A percentile compares a stretch with the other conserved stretches of the same genome.
These are phyloP conservation scores for Scolopax mira DNA, from an alignment of 2,113 vertebrate species.

Conservation along the genomic window DNA sequence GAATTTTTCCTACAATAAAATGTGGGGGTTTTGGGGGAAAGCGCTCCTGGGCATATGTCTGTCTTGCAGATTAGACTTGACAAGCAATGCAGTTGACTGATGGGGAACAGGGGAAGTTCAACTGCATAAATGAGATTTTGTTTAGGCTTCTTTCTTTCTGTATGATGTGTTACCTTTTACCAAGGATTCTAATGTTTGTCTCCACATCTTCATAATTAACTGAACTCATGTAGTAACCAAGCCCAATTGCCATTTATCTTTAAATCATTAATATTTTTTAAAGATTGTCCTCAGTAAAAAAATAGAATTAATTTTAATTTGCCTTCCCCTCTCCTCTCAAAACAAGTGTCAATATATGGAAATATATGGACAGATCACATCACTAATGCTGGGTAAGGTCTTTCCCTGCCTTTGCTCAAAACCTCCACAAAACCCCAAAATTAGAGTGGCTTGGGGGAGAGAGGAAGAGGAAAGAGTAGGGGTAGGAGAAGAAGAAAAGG, in stretches of 20 bases:
- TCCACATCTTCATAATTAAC: background rate
- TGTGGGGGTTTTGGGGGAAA: background rate
- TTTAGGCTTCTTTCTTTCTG: background rate
- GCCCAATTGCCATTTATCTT: background rate
- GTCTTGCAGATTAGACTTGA: background rate
- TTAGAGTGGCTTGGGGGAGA: rapidly evolving
- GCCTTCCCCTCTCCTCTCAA: rapidly evolving
- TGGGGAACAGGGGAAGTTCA: background rate
- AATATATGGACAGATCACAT: background rate
- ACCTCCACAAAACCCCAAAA: background rate
- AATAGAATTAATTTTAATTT: background rate
- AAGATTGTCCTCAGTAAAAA: background rate
- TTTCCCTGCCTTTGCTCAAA: background rate
- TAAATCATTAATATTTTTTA: background rate
- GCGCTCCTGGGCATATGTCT: background rate
- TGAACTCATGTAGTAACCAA: background rate
- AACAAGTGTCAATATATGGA: background rate
- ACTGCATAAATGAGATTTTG: background rate
- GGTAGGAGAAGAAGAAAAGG: background rate
- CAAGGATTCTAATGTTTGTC: background rate
- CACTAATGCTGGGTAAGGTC: rapidly evolving
- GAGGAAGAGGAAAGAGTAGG: rapidly evolving
- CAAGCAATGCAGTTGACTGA: background rate
- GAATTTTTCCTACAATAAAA: background rate
- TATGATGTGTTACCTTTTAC: background rate